Conservation (phyloP, 2,113 vertebrate species). For the Oreochromis spilurus region DNA sequence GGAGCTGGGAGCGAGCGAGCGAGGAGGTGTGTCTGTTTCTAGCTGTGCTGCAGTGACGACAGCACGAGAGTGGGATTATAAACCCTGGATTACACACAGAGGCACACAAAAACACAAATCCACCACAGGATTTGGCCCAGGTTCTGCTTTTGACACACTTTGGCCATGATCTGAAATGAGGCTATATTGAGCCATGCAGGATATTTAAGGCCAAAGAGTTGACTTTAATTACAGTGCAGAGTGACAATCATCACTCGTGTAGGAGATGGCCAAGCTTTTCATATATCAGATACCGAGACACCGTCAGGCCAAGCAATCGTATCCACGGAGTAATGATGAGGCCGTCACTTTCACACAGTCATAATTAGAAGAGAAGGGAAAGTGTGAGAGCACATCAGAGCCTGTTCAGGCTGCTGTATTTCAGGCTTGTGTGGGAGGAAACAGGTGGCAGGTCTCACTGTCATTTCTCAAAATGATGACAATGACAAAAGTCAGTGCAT, state of each 20-base stretch:
- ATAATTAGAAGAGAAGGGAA: fast-evolving
- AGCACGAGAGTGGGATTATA: slow-evolving; percentile 41
- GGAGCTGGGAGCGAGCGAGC: not conserved
- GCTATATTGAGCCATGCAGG: not conserved
- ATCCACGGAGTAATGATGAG: not conserved
- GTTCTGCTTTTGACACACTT: not conserved
- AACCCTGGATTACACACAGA: slow-evolving; percentile 40
- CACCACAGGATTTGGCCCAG: not conserved
- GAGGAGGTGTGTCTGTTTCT: not conserved
- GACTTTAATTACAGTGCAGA: fast-evolving
- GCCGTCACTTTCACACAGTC: not conserved
- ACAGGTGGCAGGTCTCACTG: not conserved
- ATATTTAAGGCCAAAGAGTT: not conserved
- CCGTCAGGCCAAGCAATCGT: not conserved
- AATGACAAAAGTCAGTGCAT: fast-evolving
- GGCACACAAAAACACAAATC: slow-evolving; percentile 20
- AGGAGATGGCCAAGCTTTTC: not conserved
- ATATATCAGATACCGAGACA: not conserved
- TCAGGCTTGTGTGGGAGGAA: not conserved
- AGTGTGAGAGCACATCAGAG: not conserved
- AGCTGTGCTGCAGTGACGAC: not conserved
- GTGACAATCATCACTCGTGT: not conserved
- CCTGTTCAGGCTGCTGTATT: not conserved
- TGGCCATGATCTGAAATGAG: not conserved
- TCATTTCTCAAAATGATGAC: not conserved